A percentile compares a stretch with the other conserved stretches of the same genome.
Evolutionary conservation across 2,888 invertebrate genomes (phyloP).

Genomic region (Trichopoda pennipes): DNA sequence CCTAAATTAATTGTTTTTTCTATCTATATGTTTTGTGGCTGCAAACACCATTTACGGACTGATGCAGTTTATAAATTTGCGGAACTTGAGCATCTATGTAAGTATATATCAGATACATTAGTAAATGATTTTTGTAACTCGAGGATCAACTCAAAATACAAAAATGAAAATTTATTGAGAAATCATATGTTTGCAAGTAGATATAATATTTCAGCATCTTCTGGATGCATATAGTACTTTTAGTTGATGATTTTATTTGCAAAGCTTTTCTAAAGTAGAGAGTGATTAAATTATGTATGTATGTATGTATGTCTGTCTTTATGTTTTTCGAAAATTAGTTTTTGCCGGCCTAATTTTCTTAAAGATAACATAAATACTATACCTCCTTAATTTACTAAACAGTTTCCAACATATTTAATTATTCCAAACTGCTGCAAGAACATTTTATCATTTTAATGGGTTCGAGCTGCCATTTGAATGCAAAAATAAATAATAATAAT

Average conservation of each 20-base stretch:
- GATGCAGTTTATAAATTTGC: too few species aligned
- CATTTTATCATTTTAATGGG: constrained; percentile 79
- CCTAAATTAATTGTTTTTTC: constrained; percentile 74
- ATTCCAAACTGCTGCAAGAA: constrained; percentile 78
- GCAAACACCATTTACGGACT: background rate
- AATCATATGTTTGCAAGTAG: too few species aligned
- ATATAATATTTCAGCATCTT: too few species aligned
- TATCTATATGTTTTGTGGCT: background rate
- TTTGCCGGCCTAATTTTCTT: background rate
- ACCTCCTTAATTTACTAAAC: background rate
- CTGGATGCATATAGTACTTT: too few species aligned
- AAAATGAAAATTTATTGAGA: too few species aligned
- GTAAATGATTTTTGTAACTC: too few species aligned
- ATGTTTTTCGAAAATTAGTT: background rate
- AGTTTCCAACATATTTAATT: constrained; percentile 70
- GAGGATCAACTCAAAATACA: too few species aligned
- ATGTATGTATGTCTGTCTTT: background rate
- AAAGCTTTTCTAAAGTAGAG: background rate
- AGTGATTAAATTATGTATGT: background rate
- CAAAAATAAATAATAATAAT: background rate
- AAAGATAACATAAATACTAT: background rate
- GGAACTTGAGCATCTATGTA: too few species aligned
- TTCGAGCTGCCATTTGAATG: constrained; percentile 68
- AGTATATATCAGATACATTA: too few species aligned
- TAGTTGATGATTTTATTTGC: background rate